Evolutionary conservation across 2,888 invertebrate genomes (phyloP).

Genomic region (Heteromurus nitidus): DNA sequence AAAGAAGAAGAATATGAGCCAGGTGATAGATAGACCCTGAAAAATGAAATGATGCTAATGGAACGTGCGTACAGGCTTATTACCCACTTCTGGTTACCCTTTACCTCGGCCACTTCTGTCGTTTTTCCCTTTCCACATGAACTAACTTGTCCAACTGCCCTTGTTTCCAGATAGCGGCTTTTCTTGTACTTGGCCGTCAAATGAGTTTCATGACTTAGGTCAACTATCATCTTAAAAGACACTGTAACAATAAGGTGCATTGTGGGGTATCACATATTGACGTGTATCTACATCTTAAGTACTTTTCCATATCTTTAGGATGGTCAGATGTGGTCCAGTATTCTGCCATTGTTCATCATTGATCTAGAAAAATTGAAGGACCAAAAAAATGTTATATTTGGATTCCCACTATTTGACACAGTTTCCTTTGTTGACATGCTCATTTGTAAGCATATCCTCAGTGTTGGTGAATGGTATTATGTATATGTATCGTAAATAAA

Average conservation of each 20-base stretch:
- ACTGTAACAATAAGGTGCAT: not conserved
- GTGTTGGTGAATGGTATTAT: too few relatives aligned
- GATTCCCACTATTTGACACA: slow-evolving; percentile 33
- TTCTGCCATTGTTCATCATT: not conserved
- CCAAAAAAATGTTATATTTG: not conserved
- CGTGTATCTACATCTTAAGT: not conserved
- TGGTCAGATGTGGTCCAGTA: too few relatives aligned
- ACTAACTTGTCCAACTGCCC: slow-evolving; percentile 48
- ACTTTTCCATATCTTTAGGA: slow-evolving; percentile 36
- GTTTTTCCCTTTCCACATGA: not conserved
- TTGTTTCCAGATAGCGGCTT: slow-evolving; percentile 46
- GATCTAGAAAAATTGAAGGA: slow-evolving; percentile 13
- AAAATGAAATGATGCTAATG: slow-evolving; percentile 60
- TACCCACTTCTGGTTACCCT: slow-evolving; percentile 51
- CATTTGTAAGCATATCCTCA: not conserved
- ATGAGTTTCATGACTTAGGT: slow-evolving; percentile 22
- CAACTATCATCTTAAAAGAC: too few relatives aligned
- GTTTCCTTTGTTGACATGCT: slow-evolving; percentile 11
- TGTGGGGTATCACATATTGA: not conserved
- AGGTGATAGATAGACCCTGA: slow-evolving; percentile 67
- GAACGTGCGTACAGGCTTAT: slow-evolving; percentile 57
- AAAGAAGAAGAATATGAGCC: slow-evolving; percentile 24
- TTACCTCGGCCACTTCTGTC: slow-evolving; percentile 20
- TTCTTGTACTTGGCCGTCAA: slow-evolving; percentile 14
- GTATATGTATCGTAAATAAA: too few relatives aligned